Base-by-base conservation (phyloP, 2,113 vertebrate species). In the Elephas maximus region DNA sequence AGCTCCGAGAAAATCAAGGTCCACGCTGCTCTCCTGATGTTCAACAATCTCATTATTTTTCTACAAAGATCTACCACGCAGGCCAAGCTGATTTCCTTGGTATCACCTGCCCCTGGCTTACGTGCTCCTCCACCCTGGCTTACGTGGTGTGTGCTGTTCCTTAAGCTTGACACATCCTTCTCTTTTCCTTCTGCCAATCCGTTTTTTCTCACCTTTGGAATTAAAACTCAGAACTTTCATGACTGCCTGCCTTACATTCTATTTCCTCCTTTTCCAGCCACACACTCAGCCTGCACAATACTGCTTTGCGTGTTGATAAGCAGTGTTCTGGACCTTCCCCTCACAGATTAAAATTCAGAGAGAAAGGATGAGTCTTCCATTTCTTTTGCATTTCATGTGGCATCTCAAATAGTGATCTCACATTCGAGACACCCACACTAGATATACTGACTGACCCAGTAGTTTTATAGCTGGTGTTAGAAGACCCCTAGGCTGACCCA, bases 1-100 rank as follows among this genome's bases (percentile, higher is more conserved):
- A 97, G 93, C 94, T 74, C 81, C 57, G 30, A 91, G 90, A 78
- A 96, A 91, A 96, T 94, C 51, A 63, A 93, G 74, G 53, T 91
- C 83, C 65, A 44, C 69, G 65, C 84, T 1, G 0, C 30, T 74
- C 65, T 83, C 48, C 73, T 7, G 11, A 45, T 28, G 77, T 48
- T 48, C 79, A 71, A 76, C 83, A 77, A 93, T 65, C 71, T 89
- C 88, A 14, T 78, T 93, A 82, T 91, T 95, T 95, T 81, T 79
- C 91, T 41, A 65, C 93, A 23, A 60, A 92, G 83, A 78, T 77
- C n/a, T 37, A 26, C 69, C 90, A 48, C 51, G 84, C 28, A 33
- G 28, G 21, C 73, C 1, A 5, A 73, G 89, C 53, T 7, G 26
- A 84, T 62, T 81, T 90, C 48, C 62, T 28, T 7, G 8, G 51